A percentile compares a stretch with the other conserved stretches of the same genome.
Conservation (phyloP, 2,113 vertebrate species). For the Hemiscyllium ocellatum region DNA sequence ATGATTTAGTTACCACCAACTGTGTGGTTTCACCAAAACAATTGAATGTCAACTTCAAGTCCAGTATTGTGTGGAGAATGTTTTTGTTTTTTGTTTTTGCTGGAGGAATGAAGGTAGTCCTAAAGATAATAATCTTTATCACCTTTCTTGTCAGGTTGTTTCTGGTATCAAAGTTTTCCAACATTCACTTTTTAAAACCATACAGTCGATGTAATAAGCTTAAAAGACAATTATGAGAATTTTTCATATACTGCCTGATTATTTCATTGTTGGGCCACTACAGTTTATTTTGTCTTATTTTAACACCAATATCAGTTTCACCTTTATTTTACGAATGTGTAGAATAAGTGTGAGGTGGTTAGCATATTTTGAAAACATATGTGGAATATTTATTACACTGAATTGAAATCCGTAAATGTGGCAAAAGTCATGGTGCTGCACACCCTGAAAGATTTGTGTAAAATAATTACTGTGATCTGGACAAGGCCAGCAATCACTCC, state of each 20-base stretch:
- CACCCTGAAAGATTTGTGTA: not conserved
- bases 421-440: not conserved
- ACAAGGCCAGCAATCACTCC: not conserved
- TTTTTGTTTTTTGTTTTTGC: not conserved
- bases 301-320: not conserved
- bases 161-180: not conserved
- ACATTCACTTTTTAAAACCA: not conserved
- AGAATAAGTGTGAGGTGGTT: not conserved
- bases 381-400: not conserved
- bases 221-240: not conserved
- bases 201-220: not conserved
- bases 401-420: not conserved
- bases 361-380: not conserved
- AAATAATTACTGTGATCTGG: not conserved
- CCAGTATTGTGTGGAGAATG: not conserved
- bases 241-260: not conserved
- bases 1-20: not conserved
- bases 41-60: not conserved
- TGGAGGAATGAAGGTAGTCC: not conserved
- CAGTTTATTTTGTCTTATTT: not conserved
- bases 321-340: not conserved
- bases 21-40: not conserved
- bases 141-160: not conserved
- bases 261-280: not conserved
- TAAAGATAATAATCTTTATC: not conserved